Base-by-base conservation (phyloP, 2,888 invertebrate species). In the Cheilosia soror region DNA sequence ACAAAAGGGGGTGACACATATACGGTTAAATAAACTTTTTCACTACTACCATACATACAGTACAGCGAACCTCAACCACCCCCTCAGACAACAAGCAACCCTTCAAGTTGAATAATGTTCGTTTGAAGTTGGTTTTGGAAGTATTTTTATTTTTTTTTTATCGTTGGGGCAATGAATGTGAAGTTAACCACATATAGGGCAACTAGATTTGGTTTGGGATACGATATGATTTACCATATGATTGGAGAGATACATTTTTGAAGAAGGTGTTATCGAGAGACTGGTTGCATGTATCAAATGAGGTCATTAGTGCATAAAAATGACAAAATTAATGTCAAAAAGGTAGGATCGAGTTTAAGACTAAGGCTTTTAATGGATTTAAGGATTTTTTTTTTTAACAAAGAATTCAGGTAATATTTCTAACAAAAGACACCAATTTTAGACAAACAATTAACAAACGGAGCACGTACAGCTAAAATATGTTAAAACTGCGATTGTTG, bases 91-190 rank as follows among this genome's bases (percentile, higher is more conserved):
- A 60, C 27, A 49, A 49, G 15, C 76, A 72, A 68, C 85, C 81
- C 85, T 80, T 76, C 66, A 31, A 72, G 51, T 53, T 33, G 65
- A 63, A 65, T 33, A 60, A 65, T 75, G 69, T 80, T 83, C 37
- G 37, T 83, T 84, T 84, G 63, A 80, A 84, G 84, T 81, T 85
- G 76, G 62, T 85, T 66, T 81, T 68, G 66, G 62, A 76, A 65
- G 11, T 20, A 0, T 25, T 42, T 49, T 55, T 83, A 63, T 72
- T 62, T 65, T 71, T 33, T 15, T 20, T 31, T n/a, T 29, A 51
- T 66, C 15, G 53, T 65, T 31, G 49, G 49, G 58, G 40, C 47
- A 49, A 58, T 57, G 13, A 33, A 40, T n/a, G 44, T 37, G 60
- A 73, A 51, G 51, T 44, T 44, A 31, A 60, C 2, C 37, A 62